These are phyloP conservation scores for Nebria brevicollis DNA, from an alignment of 2,888 invertebrate species.

Conservation along the genomic window DNA sequence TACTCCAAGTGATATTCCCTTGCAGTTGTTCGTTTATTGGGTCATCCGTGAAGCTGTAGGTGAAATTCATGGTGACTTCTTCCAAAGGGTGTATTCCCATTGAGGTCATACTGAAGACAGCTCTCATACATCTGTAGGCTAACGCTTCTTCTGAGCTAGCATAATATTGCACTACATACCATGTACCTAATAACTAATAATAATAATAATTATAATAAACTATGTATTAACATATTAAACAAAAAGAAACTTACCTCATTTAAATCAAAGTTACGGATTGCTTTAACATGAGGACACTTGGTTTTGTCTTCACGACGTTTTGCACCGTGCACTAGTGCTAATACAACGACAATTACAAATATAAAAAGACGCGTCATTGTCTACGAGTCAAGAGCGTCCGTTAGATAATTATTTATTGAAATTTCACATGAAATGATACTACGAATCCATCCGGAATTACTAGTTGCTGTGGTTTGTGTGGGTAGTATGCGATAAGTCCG, in stretches of 20 bases:
- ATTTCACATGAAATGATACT: too few relatives aligned
- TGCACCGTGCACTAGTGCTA: background rate
- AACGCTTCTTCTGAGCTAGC: conserved; percentile 89
- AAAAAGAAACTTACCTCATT: conserved; percentile 67
- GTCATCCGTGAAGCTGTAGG: conserved; percentile 86
- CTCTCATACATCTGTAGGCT: conserved; percentile 86
- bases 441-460: too few relatives aligned
- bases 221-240: conserved; percentile 6
- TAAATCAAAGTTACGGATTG: conserved; percentile 82
- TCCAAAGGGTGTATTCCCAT: conserved; percentile 65
- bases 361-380: background rate
- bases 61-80: conserved; percentile 88
- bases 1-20: conserved; percentile 89
- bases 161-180: conserved; percentile 90
- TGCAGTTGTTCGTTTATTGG: conserved; percentile 81
- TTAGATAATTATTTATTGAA: too few relatives aligned
- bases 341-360: conserved; percentile 6
- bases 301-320: conserved; percentile 71
- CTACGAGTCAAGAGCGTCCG: background rate
- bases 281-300: conserved; percentile 81
- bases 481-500: too few relatives aligned
- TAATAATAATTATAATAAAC: too few relatives aligned
- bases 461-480: too few relatives aligned
- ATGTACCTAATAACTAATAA: conserved; percentile 78
- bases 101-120: conserved; percentile 71